Evolutionary conservation across 2,888 invertebrate species (phyloP), one percentile per base, ranked within the genome.

Genomic region (Aproaerema taeniolella): DNA sequence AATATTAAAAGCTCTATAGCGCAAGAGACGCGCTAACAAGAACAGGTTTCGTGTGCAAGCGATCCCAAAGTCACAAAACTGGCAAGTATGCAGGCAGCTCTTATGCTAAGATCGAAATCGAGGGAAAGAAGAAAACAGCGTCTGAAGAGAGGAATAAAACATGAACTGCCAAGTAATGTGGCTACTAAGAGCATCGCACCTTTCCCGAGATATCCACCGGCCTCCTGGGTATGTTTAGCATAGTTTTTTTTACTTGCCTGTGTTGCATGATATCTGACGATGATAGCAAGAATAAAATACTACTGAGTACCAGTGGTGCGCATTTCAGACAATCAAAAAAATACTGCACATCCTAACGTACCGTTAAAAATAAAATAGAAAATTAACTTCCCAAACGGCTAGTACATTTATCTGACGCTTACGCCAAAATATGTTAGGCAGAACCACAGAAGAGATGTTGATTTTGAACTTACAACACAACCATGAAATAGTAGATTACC

Each of bases 51-150:
- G 51, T 56, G 55, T 58, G 59, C 58, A 58, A 46, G 69, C 58
- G 13, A 67, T 49, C 52, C 46, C 34, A 67, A 65, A 69, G 79
- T 77, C 70, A 71, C 77, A 82, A 86, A 80, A 73, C 86, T 86
- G 87, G 91, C 91, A 89, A 91, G 92, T 77, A 95, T 95, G 95
- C 95, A 95, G 91, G 95, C 95, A 89, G 95, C 95, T 89, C 91
- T 95, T 89, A 93, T 95, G 90, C 91, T 95, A 88, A 92, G 95
- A 90, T 91, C 93, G 87, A 94, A 95, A 90, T 94, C 94, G 90
- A 92, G 94, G 89, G 92, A 94, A 87, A 91, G 91, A 87, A 88
- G 89, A 89, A 93, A 93, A 90, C 92, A 92, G 81, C 90, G 91
- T 70, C 88, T 90, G 66, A 89, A 90, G 76, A 88, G 90, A 87